Evolutionary conservation across 2,888 invertebrate species (phyloP).

Genomic region (Eupithecia vulgata): DNA sequence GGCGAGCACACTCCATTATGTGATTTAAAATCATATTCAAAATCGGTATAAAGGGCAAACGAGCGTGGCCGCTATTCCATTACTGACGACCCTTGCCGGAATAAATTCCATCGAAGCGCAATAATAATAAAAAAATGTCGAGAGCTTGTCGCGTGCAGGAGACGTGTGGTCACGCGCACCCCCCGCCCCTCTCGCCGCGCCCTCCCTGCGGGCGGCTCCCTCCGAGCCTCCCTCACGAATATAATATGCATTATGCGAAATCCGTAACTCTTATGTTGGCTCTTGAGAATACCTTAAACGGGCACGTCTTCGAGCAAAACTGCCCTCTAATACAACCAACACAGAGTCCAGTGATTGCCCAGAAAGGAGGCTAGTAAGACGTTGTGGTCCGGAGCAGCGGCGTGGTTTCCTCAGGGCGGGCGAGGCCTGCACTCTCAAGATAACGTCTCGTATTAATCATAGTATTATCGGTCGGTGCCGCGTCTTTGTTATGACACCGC

Average conservation of each 20-base stretch:
- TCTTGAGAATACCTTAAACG: constrained; percentile 75
- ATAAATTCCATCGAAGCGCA: constrained; percentile 82
- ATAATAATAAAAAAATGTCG: constrained; percentile 84
- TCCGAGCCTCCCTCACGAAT: constrained; percentile 67
- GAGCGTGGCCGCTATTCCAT: constrained; percentile 74
- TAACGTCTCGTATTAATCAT: constrained; percentile 83
- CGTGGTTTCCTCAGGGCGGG: constrained; percentile 62
- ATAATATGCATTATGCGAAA: constrained; percentile 84
- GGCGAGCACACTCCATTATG: constrained; percentile 77
- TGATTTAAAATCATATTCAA: constrained; percentile 83
- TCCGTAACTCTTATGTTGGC: constrained; percentile 81
- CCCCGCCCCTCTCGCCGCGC: constrained; percentile 44
- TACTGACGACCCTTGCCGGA: constrained; percentile 72
- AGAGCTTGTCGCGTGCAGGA: constrained; percentile 83
- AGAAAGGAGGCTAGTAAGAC: constrained; percentile 37
- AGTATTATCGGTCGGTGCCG: constrained; percentile 80
- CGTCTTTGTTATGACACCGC: constrained; percentile 83
- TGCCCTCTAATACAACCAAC: constrained; percentile 36
- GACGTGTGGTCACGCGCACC: constrained; percentile 81
- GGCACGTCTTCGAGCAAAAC: constrained; percentile 33
- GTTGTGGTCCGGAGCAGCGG: constrained; percentile 41
- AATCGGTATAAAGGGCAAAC: constrained; percentile 71
- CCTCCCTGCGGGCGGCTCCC: constrained; percentile 44
- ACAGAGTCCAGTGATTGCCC: constrained; percentile 39
- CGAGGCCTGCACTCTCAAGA: constrained; percentile 81